A percentile compares a stretch with the other conserved stretches of the same genome.
Evolutionary conservation across 2,797 vertebrate species (phyloP).

Genomic region (Poeciliopsis presidionis): DNA sequence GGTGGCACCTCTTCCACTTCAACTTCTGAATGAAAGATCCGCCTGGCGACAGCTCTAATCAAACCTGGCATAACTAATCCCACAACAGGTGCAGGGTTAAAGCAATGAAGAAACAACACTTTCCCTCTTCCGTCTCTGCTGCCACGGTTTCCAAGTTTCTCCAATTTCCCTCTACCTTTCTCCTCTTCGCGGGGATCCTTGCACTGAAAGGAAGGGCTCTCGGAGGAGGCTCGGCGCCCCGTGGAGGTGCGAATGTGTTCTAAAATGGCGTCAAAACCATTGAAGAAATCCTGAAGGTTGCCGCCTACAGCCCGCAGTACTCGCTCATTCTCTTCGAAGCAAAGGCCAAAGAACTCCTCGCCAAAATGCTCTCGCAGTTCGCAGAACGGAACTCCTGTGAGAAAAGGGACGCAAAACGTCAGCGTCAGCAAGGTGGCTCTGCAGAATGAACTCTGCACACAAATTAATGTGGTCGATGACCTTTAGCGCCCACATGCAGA

Average conservation of each 20-base stretch:
- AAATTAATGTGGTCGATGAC: neutral
- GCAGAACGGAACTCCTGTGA: constrained; percentile 89
- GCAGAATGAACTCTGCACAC: constrained; percentile 1
- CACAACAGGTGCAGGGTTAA: constrained; percentile 92
- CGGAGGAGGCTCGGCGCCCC: constrained; percentile 89
- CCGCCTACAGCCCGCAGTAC: constrained; percentile 94
- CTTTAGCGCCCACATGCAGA: neutral
- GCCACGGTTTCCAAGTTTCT: constrained; percentile 41
- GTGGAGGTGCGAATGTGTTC: constrained; percentile 97
- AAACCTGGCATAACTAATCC: constrained; percentile 94
- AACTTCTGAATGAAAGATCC: constrained; percentile 90
- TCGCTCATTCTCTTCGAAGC: constrained; percentile 96
- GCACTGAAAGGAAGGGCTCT: constrained; percentile 98
- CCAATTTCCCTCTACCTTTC: constrained; percentile 57
- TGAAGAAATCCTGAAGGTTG: constrained; percentile 98
- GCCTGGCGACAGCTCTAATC: constrained; percentile 91
- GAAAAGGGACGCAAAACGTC: constrained; percentile 40
- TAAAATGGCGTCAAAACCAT: constrained; percentile 96
- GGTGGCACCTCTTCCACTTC: constrained; percentile 90
- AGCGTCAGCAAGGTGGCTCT: constrained; percentile 10
- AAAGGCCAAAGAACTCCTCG: constrained; percentile 94
- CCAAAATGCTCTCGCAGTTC: constrained; percentile 94
- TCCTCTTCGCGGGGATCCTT: constrained; percentile 90
- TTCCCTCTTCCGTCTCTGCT: constrained; percentile 46
- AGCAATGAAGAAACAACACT: constrained; percentile 90